phyloP scores from a whole-genome alignment of 2,797 vertebrate species.

The Micromesistius poutassou region DNA sequence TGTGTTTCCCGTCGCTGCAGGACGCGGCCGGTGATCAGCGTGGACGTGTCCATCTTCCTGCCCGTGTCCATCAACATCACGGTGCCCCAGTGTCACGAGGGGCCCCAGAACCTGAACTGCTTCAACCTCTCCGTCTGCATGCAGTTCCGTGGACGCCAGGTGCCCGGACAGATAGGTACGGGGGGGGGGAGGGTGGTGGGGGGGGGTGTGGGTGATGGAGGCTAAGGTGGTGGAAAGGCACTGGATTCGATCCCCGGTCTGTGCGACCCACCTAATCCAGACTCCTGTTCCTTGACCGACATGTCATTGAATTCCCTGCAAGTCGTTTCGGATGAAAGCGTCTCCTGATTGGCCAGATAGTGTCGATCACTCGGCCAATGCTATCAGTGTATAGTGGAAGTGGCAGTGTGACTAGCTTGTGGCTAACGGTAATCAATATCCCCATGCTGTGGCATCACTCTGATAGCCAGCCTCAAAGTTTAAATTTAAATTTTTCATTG shows the following conservation, averaged over 20 bases:
- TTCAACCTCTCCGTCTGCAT: slow-evolving; percentile 86
- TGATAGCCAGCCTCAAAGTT: too few species aligned
- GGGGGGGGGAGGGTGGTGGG: too few species aligned
- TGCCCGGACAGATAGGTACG: slow-evolving; percentile 93
- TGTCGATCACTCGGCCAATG: background rate
- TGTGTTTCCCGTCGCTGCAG: slow-evolving; percentile 58
- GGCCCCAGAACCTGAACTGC: slow-evolving; percentile 86
- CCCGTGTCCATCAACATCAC: slow-evolving; percentile 94
- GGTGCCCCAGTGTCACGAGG: slow-evolving; percentile 90
- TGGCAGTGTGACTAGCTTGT: background rate
- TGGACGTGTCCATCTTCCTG: slow-evolving; percentile 87
- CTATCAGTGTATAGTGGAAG: too few species aligned
- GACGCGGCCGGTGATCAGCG: slow-evolving; percentile 87
- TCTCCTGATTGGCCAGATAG: too few species aligned
- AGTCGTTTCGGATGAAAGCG: background rate
- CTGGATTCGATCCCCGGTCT: background rate
- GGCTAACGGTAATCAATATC: background rate
- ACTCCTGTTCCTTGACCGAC: background rate
- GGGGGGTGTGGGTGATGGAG: too few species aligned
- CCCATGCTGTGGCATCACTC: background rate
- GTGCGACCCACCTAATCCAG: background rate
- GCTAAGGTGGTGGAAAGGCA: too few species aligned
- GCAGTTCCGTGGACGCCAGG: slow-evolving; percentile 81
- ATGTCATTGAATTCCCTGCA: background rate
- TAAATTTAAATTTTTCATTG: too few species aligned